Conservation (phyloP, 2,888 invertebrate genomes). For the Hartigia nigra region DNA sequence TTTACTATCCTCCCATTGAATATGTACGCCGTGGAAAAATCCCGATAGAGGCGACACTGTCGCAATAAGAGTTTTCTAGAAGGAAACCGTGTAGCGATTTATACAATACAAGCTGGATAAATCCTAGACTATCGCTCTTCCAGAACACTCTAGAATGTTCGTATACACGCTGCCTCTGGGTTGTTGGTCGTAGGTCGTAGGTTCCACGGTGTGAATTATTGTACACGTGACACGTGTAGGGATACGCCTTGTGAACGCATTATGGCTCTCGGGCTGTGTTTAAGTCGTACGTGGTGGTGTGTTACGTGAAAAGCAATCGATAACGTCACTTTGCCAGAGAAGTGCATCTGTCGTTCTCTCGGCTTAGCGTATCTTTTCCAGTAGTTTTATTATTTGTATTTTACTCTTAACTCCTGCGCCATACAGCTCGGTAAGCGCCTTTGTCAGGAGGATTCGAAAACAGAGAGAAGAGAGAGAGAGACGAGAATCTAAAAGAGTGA, state of each 20-base stretch:
- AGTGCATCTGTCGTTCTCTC: slow-evolving; percentile 31
- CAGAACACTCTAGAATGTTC: neutral
- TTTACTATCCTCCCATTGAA: neutral
- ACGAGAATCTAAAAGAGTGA: too few species aligned
- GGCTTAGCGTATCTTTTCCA: slow-evolving; percentile 8
- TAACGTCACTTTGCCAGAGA: slow-evolving; percentile 24
- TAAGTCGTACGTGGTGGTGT: slow-evolving; percentile 17
- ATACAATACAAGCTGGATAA: neutral
- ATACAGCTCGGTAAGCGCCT: slow-evolving; percentile 12
- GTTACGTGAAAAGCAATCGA: slow-evolving; percentile 32
- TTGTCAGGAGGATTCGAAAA: neutral
- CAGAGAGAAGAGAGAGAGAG: neutral
- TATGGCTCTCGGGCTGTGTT: slow-evolving; percentile 16
- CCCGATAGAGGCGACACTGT: neutral
- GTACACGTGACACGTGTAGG: neutral
- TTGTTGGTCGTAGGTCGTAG: neutral
- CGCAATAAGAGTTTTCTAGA: neutral
- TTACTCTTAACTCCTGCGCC: slow-evolving; percentile 12
- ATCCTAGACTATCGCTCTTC: neutral
- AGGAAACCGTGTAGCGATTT: neutral
- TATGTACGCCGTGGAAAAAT: neutral
- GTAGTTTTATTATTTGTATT: slow-evolving; percentile 11
- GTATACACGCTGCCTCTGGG: neutral
- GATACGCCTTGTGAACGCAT: neutral
- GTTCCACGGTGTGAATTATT: neutral